Evolutionary conservation across 2,888 invertebrate species (phyloP).

Genomic region (Biston stratarius): DNA sequence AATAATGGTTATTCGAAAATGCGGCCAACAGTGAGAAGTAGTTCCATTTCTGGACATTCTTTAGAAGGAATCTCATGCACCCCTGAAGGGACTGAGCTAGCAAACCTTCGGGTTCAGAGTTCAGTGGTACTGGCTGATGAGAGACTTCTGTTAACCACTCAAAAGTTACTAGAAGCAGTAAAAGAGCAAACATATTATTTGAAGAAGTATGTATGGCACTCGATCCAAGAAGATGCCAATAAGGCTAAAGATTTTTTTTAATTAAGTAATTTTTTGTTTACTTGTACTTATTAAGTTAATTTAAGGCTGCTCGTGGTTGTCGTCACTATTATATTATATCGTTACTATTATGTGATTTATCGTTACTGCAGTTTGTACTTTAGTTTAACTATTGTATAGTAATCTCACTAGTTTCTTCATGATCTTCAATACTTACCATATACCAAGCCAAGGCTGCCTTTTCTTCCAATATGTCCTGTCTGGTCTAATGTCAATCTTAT

Average conservation of each 20-base stretch:
- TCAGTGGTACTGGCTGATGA: conserved; percentile 60
- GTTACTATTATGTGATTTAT: no score
- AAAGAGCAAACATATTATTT: conserved; percentile 69
- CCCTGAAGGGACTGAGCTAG: conserved; percentile 42
- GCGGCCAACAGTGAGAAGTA: conserved; percentile 58
- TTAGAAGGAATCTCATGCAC: conserved; percentile 74
- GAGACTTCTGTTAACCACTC: conserved; percentile 65
- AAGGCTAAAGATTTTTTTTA: conserved; percentile 30
- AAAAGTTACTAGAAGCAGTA: conserved; percentile 74
- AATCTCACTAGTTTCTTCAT: neutral
- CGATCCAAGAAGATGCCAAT: conserved; percentile 47
- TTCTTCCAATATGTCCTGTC: no score
- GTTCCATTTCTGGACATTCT: conserved; percentile 51
- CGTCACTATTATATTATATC: neutral
- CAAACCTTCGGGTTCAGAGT: neutral
- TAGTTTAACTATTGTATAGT: neutral
- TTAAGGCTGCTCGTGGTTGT: neutral
- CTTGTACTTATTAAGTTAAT: neutral
- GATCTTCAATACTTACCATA: no score
- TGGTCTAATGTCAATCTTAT: no score
- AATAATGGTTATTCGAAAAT: conserved; percentile 73
- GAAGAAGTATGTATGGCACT: conserved; percentile 53
- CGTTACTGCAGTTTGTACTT: neutral
- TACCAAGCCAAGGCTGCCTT: no score
- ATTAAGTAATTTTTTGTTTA: conserved; percentile 13